Evolutionary conservation across 2,113 vertebrate genomes (phyloP), one percentile per base, ranked within the genome.

Genomic region (Lagenorhynchus albirostris): DNA sequence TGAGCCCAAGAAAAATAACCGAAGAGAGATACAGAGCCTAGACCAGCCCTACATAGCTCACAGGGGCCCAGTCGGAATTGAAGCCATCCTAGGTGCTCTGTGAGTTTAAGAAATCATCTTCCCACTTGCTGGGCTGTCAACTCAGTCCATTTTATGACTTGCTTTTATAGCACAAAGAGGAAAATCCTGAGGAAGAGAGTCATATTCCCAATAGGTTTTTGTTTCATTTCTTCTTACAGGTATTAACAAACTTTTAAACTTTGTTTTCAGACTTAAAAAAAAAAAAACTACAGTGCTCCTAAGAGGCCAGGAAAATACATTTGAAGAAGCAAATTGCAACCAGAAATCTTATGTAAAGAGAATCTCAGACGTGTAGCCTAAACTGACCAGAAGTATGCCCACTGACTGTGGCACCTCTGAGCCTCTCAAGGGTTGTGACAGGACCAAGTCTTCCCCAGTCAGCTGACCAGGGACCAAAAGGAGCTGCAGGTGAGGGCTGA

Each of bases 211-310:
- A 77, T 9, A 91, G 41, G 83, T 44, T 92, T 90, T 81, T 62
- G 33, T 82, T 87, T 96, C 26, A 70, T 86, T 87, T 81, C 9
- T 71, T 92, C 93, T 91, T 77, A 55, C 18, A 95, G 50, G 77
- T 47, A 71, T 47, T 63, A 94, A 63, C 41, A 83, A 60, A 44
- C 44, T 36, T 92, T 82, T 87, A 50, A 79, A 83, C 26, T 50
- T 95, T 89, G 31, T 29, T 94, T 77, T 76, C 26, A 29, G 13
- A 8, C 14, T 58, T 21, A 73, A 77, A 81, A 65, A 31, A 81
- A 65, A 36, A 85, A 80, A 90, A 65, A n/a, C 53, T 13, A 6
- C n/a, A 91, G 36, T 89, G n/a, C n/a, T 94, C 29, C 83, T 50
- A 82, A 73, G 79, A 86, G 36, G 26, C 11, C 25, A 70, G 33